These are phyloP conservation scores for Dysmachus trigonus DNA, from an alignment of 2,888 invertebrate genomes.

Conservation along the genomic window DNA sequence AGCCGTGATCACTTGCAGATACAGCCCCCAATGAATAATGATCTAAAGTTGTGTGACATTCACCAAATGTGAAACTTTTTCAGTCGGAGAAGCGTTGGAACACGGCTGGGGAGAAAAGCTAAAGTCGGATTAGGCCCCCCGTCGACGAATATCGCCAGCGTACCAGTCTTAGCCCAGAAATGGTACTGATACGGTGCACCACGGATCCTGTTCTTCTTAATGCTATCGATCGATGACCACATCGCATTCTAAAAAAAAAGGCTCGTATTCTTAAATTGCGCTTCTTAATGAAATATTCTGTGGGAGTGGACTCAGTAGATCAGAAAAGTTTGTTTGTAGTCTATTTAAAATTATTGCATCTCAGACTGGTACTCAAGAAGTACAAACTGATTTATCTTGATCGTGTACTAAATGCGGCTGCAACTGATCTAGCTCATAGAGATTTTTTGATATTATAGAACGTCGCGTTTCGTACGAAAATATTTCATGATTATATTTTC, in stretches of 20 bases:
- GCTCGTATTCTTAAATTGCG: neutral
- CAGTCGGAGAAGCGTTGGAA: neutral
- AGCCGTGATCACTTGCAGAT: neutral
- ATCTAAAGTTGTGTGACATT: neutral
- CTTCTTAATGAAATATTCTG: neutral
- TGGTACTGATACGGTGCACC: conserved; percentile 11
- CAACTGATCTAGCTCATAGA: conserved; percentile 5
- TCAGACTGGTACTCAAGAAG: neutral
- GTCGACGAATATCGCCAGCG: neutral
- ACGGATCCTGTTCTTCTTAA: neutral
- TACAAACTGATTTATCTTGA: neutral
- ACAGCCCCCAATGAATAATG: neutral
- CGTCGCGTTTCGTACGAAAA: neutral
- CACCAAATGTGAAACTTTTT: neutral
- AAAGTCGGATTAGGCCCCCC: conserved; percentile 7
- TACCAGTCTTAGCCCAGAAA: neutral
- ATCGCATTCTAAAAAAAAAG: neutral
- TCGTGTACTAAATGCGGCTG: neutral
- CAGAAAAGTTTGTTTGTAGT: neutral
- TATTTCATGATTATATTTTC: neutral
- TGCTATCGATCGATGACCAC: conserved; percentile 18
- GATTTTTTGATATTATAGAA: neutral
- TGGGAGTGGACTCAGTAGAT: neutral
- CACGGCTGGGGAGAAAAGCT: neutral
- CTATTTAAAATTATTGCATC: neutral